phyloP scores from a whole-genome alignment of 2,797 vertebrate species.

The Lacerta agilis region DNA sequence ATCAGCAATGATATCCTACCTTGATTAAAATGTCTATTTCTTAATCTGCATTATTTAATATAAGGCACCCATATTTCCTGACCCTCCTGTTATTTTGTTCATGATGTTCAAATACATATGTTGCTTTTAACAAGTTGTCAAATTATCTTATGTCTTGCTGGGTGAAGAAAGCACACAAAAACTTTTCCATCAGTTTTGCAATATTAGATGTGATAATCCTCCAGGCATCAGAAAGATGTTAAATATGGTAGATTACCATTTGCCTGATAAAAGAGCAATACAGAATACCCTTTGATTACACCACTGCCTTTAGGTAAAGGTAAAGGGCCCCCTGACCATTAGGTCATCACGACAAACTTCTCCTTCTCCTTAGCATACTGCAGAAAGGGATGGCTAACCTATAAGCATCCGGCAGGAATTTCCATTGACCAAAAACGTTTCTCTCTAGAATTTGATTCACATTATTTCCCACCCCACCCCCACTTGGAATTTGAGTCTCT shows the following conservation, averaged over 20 bases:
- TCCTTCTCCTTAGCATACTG: no score
- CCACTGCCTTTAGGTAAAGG: neutral
- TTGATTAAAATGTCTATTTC: neutral
- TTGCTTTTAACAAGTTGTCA: constrained; percentile 44
- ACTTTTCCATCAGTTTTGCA: constrained; percentile 32
- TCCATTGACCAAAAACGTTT: no score
- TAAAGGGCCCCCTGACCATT: no score
- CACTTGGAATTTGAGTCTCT: no score
- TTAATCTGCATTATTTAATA: constrained; percentile 9
- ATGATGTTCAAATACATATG: constrained; percentile 41
- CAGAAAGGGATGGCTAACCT: no score
- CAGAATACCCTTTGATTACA: constrained; percentile 52
- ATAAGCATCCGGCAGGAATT: no score
- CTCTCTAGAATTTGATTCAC: no score
- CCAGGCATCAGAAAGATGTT: constrained; percentile 52
- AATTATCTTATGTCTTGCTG: constrained; percentile 14
- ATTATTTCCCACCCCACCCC: no score
- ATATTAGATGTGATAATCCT: constrained; percentile 50
- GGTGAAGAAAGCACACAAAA: constrained; percentile 43
- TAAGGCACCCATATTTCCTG: constrained; percentile 28
- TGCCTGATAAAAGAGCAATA: constrained; percentile 48
- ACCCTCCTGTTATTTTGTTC: constrained; percentile 24
- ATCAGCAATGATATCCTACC: neutral
- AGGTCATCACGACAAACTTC: neutral
- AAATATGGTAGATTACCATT: constrained; percentile 46